phyloP scores from a whole-genome alignment of 2,888 invertebrate species.

The Diaperis boleti region DNA sequence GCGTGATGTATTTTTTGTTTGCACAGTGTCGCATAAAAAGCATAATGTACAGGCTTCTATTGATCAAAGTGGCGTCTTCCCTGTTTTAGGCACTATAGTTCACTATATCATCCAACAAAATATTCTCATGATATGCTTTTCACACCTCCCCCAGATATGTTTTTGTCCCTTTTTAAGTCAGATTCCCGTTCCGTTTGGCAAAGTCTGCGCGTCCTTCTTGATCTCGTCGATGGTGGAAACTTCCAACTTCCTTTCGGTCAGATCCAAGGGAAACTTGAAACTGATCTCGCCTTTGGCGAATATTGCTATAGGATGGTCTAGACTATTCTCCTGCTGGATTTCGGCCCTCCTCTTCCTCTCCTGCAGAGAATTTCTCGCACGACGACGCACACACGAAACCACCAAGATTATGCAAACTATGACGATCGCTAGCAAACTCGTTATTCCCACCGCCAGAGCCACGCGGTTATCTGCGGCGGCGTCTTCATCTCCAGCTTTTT shows the following conservation, averaged over 20 bases:
- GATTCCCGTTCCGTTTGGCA: constrained; percentile 62
- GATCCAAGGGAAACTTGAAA: constrained; percentile 71
- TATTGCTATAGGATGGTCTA: constrained; percentile 64
- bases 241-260: constrained; percentile 64
- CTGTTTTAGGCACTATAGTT: constrained; percentile 48
- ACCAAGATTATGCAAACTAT: constrained; percentile 66
- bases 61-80: neutral
- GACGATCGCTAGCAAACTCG: constrained; percentile 66
- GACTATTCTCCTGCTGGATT: constrained; percentile 52
- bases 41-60: neutral
- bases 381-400: constrained; percentile 77
- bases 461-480: constrained; percentile 63
- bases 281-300: constrained; percentile 69
- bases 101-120: constrained; percentile 42
- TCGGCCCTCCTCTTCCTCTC: constrained; percentile 58
- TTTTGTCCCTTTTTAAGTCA: constrained; percentile 45
- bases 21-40: neutral
- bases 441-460: constrained; percentile 69
- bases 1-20: constrained; percentile 1
- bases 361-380: constrained; percentile 71
- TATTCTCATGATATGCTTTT: constrained; percentile 47
- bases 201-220: constrained; percentile 61
- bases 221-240: constrained; percentile 66
- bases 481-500: constrained; percentile 66
- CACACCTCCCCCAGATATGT: constrained; percentile 43